A percentile compares a stretch with the other conserved stretches of the same genome.
phyloP scores from a whole-genome alignment of 2,113 vertebrate species.

The Marmota flaviventris region DNA sequence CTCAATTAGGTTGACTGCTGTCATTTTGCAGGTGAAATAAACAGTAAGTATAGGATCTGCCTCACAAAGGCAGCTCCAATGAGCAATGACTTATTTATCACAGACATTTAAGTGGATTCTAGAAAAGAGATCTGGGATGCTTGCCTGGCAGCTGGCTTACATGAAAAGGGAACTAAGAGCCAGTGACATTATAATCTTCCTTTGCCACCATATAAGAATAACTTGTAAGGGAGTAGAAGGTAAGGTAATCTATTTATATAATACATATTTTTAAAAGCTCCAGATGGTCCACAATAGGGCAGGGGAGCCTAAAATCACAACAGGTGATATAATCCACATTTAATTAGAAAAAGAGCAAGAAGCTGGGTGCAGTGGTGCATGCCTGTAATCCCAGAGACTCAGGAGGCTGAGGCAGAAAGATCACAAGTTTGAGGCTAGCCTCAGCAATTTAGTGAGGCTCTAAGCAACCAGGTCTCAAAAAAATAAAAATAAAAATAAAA shows the following conservation, averaged over 20 bases:
- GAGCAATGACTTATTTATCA: slow-evolving; percentile 68
- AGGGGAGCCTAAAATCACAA: background rate
- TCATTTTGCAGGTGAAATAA: slow-evolving; percentile 25
- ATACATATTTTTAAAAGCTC: slow-evolving; percentile 36
- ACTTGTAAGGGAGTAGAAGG: slow-evolving; percentile 44
- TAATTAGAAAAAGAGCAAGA: background rate
- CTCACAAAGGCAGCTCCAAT: slow-evolving; percentile 58
- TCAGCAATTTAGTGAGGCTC: too few relatives aligned
- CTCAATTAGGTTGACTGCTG: slow-evolving; percentile 64
- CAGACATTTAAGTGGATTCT: slow-evolving; percentile 39
- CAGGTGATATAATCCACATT: background rate
- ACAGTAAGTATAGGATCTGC: slow-evolving; percentile 22
- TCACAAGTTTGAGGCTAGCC: too few relatives aligned
- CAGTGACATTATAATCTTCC: slow-evolving; percentile 39
- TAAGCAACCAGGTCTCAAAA: too few relatives aligned
- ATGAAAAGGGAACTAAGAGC: slow-evolving; percentile 62
- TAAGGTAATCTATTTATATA: slow-evolving; percentile 52
- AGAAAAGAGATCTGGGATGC: slow-evolving; percentile 60
- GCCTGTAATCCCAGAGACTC: too few relatives aligned
- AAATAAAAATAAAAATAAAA: too few relatives aligned
- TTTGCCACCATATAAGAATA: slow-evolving; percentile 9
- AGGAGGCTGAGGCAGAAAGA: too few relatives aligned
- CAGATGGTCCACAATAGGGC: background rate
- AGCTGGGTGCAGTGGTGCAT: too few relatives aligned
- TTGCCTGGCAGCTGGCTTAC: slow-evolving; percentile 56